phyloP scores from a whole-genome alignment of 2,888 invertebrate species.

The Drosophila lutescens region DNA sequence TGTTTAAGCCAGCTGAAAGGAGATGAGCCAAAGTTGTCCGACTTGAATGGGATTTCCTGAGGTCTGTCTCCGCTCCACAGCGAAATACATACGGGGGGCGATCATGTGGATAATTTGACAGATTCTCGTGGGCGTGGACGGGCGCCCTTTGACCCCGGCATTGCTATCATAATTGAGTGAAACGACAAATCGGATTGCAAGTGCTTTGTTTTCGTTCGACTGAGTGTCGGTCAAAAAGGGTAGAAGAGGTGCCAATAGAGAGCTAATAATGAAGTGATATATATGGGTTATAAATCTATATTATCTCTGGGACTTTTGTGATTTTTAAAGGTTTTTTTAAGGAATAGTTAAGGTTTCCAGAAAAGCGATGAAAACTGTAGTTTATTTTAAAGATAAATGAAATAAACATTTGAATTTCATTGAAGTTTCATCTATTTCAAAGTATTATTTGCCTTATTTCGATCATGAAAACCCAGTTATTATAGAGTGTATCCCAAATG shows the following conservation, averaged over 20 bases:
- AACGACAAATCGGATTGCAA: constrained; percentile 10
- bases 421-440: no score
- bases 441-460: no score
- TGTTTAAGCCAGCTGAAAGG: constrained; percentile 44
- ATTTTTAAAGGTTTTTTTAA: no score
- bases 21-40: constrained; percentile 36
- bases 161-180: constrained; percentile 36
- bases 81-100: constrained; percentile 21
- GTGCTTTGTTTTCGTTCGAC: background rate
- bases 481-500: background rate
- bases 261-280: background rate
- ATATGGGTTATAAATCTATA: no score
- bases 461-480: background rate
- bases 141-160: constrained; percentile 18
- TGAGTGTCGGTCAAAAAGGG: background rate
- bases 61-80: background rate
- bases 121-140: constrained; percentile 36
- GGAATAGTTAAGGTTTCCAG: no score
- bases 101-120: constrained; percentile 48
- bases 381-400: no score
- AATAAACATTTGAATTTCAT: no score
- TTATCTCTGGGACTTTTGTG: no score
- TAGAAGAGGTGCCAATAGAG: background rate
- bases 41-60: constrained; percentile 45
- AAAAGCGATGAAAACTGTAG: no score